phyloP scores from a whole-genome alignment of 2,797 vertebrate species.

The Liasis olivaceus region DNA sequence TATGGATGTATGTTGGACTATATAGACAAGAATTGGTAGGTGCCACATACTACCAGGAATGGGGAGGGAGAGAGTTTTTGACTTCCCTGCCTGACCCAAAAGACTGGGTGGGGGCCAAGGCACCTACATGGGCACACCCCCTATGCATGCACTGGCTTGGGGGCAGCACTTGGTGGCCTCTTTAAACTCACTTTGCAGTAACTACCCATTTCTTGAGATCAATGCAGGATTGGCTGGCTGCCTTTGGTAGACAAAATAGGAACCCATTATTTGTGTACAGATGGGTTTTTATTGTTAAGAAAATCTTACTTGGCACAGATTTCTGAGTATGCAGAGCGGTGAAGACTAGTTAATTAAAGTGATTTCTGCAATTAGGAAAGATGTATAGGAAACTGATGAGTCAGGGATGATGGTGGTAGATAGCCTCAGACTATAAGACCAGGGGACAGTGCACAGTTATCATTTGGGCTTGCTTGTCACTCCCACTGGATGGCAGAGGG shows the following conservation, averaged over 20 bases:
- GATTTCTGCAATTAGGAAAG: background rate
- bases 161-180: background rate
- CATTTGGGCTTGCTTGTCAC: background rate
- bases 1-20: background rate
- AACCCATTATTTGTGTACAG: background rate
- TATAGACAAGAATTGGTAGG: background rate
- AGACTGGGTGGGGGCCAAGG: background rate
- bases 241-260: background rate
- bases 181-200: background rate
- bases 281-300: background rate
- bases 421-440: background rate
- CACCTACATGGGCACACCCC: background rate
- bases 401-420: background rate
- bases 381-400: background rate
- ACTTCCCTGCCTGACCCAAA: background rate
- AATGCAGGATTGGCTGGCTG: background rate
- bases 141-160: too few relatives aligned
- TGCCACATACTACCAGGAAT: background rate
- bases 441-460: background rate
- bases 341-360: background rate
- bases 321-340: background rate
- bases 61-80: background rate
- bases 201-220: background rate
- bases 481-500: background rate
- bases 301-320: background rate